phyloP scores from a whole-genome alignment of 2,888 invertebrate species.

The Ephialtes manifestator region DNA sequence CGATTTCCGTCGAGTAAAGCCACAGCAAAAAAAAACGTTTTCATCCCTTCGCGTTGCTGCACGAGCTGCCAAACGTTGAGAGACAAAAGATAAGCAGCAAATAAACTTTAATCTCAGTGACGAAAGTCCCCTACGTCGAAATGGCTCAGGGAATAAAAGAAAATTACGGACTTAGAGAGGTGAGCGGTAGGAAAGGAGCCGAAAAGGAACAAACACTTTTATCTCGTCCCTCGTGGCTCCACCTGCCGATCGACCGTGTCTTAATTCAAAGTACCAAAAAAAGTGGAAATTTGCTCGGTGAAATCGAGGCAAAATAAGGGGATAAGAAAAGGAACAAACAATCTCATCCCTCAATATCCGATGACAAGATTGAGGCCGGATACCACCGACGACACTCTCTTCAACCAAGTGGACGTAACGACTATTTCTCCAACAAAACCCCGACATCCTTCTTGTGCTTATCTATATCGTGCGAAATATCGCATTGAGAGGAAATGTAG shows the following conservation, averaged over 20 bases:
- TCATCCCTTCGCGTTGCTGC: not conserved
- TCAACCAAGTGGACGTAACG: constrained; percentile 5
- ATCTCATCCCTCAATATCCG: constrained; percentile 47
- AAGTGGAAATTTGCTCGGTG: not conserved
- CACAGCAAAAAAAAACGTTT: not conserved
- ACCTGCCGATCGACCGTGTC: not conserved
- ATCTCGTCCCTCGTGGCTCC: not conserved
- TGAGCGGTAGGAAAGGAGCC: not conserved
- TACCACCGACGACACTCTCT: not conserved
- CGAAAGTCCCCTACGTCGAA: not conserved
- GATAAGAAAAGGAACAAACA: constrained; percentile 24
- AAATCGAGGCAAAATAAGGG: not conserved
- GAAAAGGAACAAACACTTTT: constrained; percentile 27
- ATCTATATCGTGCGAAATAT: constrained; percentile 13
- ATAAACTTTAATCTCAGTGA: constrained; percentile 39
- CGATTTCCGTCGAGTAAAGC: not conserved
- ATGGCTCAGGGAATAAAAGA: constrained; percentile 8
- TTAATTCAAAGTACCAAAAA: not conserved
- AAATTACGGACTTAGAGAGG: not conserved
- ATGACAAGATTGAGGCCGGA: constrained; percentile 41
- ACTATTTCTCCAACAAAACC: constrained; percentile 13
- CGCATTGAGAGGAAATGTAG: not conserved
- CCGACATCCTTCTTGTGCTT: not conserved
- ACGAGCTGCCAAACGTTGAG: constrained; percentile 20
- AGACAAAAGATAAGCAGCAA: constrained; percentile 17